Evolutionary conservation across 1,140 invertebrate genomes (phyloP).

Genomic region (Drosophila bipectinata): DNA sequence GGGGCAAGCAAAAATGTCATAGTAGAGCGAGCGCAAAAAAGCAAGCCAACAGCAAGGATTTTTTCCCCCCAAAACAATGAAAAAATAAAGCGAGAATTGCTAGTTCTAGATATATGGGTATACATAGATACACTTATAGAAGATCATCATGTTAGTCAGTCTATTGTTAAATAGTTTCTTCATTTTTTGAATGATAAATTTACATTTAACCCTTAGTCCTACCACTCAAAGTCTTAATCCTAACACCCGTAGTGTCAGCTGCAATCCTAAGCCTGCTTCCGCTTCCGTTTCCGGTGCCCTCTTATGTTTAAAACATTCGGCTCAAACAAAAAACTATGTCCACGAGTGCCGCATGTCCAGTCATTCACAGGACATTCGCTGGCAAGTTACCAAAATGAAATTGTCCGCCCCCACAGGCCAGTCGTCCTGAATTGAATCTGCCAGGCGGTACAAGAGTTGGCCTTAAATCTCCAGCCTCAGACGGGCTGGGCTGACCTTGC

Average conservation of each 20-base stretch:
- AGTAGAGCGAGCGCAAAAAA: conserved; percentile 21
- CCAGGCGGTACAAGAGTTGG: conserved; percentile 57
- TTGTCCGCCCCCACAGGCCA: conserved; percentile 31
- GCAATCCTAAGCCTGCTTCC: conserved; percentile 29
- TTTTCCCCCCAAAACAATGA: conserved; percentile 34
- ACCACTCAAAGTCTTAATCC: conserved; percentile 15
- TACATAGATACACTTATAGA: background rate
- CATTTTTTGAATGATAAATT: background rate
- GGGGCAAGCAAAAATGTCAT: conserved; percentile 53
- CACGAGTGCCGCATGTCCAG: conserved; percentile 68
- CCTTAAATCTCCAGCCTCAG: conserved; percentile 58
- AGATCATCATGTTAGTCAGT: background rate
- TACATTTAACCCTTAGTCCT: background rate
- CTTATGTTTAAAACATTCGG: conserved; percentile 77
- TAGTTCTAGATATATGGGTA: no score
- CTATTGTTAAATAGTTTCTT: background rate
- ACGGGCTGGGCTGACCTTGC: conserved; percentile 68
- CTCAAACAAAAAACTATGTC: conserved; percentile 31
- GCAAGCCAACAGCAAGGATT: background rate
- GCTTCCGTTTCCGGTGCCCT: conserved; percentile 18
- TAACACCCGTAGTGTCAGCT: conserved; percentile 21
- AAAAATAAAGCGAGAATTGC: conserved; percentile 2
- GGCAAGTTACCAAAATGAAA: conserved; percentile 74
- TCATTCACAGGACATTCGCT: conserved; percentile 49
- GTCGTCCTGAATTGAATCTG: conserved; percentile 70